Percentiles rank a stretch among this genome's conserved stretches.
These are phyloP conservation scores for Arctia plantaginis DNA, from an alignment of 2,888 invertebrate genomes.

Conservation along the genomic window DNA sequence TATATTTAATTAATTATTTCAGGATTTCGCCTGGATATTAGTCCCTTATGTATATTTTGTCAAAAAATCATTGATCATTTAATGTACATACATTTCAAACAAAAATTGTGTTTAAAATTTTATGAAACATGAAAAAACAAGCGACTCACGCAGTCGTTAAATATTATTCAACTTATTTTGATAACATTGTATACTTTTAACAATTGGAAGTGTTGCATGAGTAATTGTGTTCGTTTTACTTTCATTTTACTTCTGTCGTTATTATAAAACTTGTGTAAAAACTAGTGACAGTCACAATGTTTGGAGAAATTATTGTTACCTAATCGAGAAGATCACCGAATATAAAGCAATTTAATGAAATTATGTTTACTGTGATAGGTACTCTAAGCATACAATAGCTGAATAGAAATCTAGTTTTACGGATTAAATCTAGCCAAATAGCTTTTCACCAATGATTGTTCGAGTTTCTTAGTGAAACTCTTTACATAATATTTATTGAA, in stretches of 20 bases:
- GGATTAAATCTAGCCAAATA: not conserved
- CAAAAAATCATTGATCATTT: not conserved
- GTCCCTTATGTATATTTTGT: not conserved
- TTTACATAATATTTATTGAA: not conserved
- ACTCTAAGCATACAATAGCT: not conserved
- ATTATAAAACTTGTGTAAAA: slow-evolving; percentile 11
- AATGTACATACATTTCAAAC: not conserved
- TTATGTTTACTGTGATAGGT: not conserved
- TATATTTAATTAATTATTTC: too few relatives aligned
- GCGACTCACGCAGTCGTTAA: not conserved
- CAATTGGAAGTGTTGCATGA: slow-evolving; percentile 13
- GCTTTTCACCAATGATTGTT: not conserved
- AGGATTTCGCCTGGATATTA: too few relatives aligned
- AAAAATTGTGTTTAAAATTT: not conserved
- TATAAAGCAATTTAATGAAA: not conserved
- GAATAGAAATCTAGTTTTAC: slow-evolving; percentile 10
- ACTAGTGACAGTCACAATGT: slow-evolving; percentile 5
- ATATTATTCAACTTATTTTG: slow-evolving; percentile 11
- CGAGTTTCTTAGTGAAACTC: not conserved
- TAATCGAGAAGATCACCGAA: slow-evolving; percentile 21
- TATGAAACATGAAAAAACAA: not conserved
- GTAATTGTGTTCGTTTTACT: slow-evolving; percentile 11
- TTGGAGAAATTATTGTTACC: slow-evolving; percentile 25
- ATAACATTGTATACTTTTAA: slow-evolving; percentile 17
- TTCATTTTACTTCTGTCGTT: slow-evolving; percentile 10